Evolutionary conservation across 2,888 invertebrate species (phyloP).

Genomic region (Limnephilus lunatus): DNA sequence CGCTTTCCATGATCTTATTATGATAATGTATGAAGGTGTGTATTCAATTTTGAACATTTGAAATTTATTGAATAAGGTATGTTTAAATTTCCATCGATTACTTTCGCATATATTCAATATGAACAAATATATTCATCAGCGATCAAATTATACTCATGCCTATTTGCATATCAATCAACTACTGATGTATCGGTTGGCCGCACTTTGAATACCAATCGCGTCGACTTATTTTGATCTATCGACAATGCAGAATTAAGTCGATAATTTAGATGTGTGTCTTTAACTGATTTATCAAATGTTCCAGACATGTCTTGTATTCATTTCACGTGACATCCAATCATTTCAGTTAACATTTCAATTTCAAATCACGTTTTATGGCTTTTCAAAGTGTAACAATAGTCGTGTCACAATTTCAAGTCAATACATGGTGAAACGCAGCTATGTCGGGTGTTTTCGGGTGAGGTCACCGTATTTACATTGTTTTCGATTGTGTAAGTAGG

Average conservation of each 20-base stretch:
- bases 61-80: neutral
- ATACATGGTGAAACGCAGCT: neutral
- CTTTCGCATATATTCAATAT: too few species aligned
- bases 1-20: neutral
- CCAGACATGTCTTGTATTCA: neutral
- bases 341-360: neutral
- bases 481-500: neutral
- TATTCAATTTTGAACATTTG: neutral
- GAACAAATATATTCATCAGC: neutral
- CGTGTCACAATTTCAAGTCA: neutral
- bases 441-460: neutral
- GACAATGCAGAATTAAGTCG: slow-evolving; percentile 2
- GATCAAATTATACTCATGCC: neutral
- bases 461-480: neutral
- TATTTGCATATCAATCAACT: neutral
- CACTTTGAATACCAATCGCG: neutral
- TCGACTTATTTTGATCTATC: neutral
- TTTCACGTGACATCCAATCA: slow-evolving; percentile 2
- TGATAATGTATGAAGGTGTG: neutral
- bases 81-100: too few species aligned
- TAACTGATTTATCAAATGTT: neutral
- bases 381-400: neutral
- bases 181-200: neutral
- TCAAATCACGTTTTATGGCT: neutral
- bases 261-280: neutral